A percentile compares a stretch with the other conserved stretches of the same genome.
phyloP scores from a whole-genome alignment of 1,140 invertebrate species.

The Pogonognathellus flavescens region DNA sequence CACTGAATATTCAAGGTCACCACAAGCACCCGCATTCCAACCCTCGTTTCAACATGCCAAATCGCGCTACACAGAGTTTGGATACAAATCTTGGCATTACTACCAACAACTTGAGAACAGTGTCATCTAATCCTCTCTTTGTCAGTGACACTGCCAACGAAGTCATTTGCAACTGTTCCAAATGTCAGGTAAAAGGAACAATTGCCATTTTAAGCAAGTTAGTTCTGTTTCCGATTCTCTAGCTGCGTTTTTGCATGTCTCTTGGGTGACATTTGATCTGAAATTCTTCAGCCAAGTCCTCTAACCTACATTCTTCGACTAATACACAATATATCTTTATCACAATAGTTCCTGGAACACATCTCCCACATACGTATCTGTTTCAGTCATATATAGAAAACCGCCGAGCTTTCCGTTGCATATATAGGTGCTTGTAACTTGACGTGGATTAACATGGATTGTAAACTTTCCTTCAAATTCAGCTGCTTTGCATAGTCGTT shows the following conservation, averaged over 20 bases:
- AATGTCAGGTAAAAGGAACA: slow-evolving; percentile 63
- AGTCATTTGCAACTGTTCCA: slow-evolving; percentile 65
- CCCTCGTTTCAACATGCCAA: slow-evolving; percentile 45
- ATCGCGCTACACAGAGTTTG: slow-evolving; percentile 64
- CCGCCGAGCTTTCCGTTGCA: too few species aligned
- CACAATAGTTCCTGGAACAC: too few species aligned
- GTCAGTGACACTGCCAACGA: slow-evolving; percentile 61
- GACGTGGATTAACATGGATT: too few species aligned
- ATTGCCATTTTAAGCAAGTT: slow-evolving; percentile 21
- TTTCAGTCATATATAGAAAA: too few species aligned
- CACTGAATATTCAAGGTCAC: not conserved
- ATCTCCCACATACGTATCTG: too few species aligned
- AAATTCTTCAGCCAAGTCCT: not conserved
- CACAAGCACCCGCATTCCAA: not conserved
- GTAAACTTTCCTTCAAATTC: too few species aligned
- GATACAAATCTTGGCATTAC: slow-evolving; percentile 48
- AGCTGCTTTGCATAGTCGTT: too few species aligned
- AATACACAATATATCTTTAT: too few species aligned
- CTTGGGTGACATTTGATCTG: slow-evolving; percentile 5
- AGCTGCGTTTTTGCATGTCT: not conserved
- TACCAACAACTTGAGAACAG: slow-evolving; percentile 57
- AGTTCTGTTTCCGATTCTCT: not conserved
- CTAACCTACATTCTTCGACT: not conserved
- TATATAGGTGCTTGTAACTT: too few species aligned
- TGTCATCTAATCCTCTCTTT: slow-evolving; percentile 63